Percentiles rank a stretch among this genome's conserved stretches.
Conservation (phyloP, 2,113 vertebrate species). For the Nannobrachium achirus region DNA sequence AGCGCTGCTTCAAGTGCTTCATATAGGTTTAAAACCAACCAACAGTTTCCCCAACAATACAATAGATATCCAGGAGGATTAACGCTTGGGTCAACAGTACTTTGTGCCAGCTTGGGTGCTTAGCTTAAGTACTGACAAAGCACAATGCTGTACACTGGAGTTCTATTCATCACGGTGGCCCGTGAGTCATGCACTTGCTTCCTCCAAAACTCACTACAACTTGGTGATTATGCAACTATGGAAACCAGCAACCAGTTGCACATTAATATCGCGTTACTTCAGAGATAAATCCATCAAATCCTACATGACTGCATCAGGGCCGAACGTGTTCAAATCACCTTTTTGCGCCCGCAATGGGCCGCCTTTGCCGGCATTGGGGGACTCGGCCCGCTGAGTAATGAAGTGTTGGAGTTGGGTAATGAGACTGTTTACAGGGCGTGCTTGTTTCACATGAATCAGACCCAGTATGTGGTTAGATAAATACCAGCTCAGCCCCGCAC, state of each 20-base stretch:
- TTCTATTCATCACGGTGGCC: constrained; percentile 18
- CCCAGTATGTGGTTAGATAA: constrained; percentile 83
- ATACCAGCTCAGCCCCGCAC: constrained; percentile 78
- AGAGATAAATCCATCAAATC: constrained; percentile 68
- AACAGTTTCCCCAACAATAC: constrained; percentile 14
- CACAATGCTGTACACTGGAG: constrained; percentile 26
- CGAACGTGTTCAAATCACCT: constrained; percentile 56
- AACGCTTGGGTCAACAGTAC: constrained; percentile 27
- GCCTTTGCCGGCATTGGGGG: constrained; percentile 45
- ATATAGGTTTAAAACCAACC: constrained; percentile 26
- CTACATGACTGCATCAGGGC: constrained; percentile 33
- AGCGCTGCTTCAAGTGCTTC: constrained; percentile 34
- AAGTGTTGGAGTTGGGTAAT: constrained; percentile 81
- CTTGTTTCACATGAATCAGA: constrained; percentile 83
- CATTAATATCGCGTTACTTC: constrained; percentile 44
- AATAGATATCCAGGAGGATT: constrained; percentile 34
- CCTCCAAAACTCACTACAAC: constrained; percentile 34
- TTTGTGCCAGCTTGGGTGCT: constrained; percentile 15
- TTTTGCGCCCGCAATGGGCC: constrained; percentile 55
- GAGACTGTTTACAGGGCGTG: constrained; percentile 81
- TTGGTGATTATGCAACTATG: constrained; percentile 33
- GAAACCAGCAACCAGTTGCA: constrained; percentile 36
- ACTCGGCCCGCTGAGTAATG: constrained; percentile 78
- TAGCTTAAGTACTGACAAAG: constrained; percentile 16
- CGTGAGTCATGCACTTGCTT: constrained; percentile 31